Base-by-base conservation (phyloP, 2,797 vertebrate species). In the Oryzias sinensis region DNA sequence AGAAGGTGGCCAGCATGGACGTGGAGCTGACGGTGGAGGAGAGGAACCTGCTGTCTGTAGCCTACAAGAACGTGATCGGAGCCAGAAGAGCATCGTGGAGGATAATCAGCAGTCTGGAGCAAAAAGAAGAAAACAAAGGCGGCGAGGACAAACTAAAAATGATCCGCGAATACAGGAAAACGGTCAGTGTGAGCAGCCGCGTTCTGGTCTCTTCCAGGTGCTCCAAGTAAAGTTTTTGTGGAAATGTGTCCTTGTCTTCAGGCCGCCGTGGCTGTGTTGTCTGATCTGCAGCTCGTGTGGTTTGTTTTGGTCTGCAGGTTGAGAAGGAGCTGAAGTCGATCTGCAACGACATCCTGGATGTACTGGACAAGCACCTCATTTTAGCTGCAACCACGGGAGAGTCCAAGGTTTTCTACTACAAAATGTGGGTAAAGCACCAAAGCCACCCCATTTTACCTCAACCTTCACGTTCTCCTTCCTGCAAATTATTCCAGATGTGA, bases 371-470 rank as follows among this genome's bases (percentile, higher is more conserved):
- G 88, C 94, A 98, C 90, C 96, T 98, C 91, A 98, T 99, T 93
- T 92, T 93, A 91, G 91, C 94, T 79, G 95, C 97, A 79, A 91
- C 87, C 87, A 91, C 93, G 73, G 96, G 96, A 91, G 95, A 99
- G 83, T 98, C 96, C 46, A 98, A 97, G 93, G 97, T 99, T 93
- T 99, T 98, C 94, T 99, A 97, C 93, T 97, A 98, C 92, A 97
- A 98, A 97, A 98, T 99, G 96, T 98, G 91, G 24, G 96, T 64
- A 9, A 52, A n/a, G 2, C 33, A 4, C 33, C 11, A 37, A 44
- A 3, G 43, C 2, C 16, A 2, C 6, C 6, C 1, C 2, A 16
- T 17, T 44, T 44, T 4, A 17, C 43, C 43, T 43, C 15, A n/a
- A 5, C 2, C n/a, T 43, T 43, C 4, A 15, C 2, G 15, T 43